phyloP scores from a whole-genome alignment of 2,888 invertebrate species.

The Drosophila merina region DNA sequence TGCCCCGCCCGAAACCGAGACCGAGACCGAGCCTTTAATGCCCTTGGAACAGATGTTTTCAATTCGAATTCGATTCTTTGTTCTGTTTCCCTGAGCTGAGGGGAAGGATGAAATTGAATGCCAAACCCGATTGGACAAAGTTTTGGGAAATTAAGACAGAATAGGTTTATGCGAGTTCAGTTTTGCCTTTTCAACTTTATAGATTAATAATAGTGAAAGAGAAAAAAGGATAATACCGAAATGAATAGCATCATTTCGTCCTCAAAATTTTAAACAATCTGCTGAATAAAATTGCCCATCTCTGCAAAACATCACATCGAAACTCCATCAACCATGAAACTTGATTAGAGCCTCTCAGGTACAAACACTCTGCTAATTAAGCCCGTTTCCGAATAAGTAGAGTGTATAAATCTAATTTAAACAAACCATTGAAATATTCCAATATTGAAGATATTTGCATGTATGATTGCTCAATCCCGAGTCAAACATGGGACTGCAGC shows the following conservation, averaged over 20 bases:
- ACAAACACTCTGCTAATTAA: slow-evolving; percentile 13
- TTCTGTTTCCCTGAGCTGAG: slow-evolving; percentile 4
- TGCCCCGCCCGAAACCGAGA: background rate
- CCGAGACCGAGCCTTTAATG: slow-evolving; percentile 55
- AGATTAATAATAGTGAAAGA: no score
- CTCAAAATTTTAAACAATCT: no score
- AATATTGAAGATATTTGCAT: slow-evolving; percentile 16
- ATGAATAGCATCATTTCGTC: no score
- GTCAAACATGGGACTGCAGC: slow-evolving; percentile 22
- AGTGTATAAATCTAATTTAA: slow-evolving; percentile 2
- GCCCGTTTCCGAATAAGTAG: background rate
- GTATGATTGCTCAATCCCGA: slow-evolving; percentile 33
- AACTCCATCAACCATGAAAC: background rate
- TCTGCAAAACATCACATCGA: background rate
- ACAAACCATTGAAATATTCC: slow-evolving; percentile 1
- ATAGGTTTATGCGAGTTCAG: slow-evolving; percentile 8
- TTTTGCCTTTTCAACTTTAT: background rate
- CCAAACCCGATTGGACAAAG: background rate
- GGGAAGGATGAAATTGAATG: slow-evolving; percentile 8
- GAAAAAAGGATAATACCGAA: no score
- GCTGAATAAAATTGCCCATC: no score
- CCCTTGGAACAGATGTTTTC: slow-evolving; percentile 71
- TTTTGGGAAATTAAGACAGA: slow-evolving; percentile 14
- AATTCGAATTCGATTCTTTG: slow-evolving; percentile 39
- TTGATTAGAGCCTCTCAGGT: slow-evolving; percentile 3